Evolutionary conservation across 35 echinoderm and acorn worm species (phyloP), one percentile per base, ranked within the genome.

Genomic region (Ophioderma brevispina): DNA sequence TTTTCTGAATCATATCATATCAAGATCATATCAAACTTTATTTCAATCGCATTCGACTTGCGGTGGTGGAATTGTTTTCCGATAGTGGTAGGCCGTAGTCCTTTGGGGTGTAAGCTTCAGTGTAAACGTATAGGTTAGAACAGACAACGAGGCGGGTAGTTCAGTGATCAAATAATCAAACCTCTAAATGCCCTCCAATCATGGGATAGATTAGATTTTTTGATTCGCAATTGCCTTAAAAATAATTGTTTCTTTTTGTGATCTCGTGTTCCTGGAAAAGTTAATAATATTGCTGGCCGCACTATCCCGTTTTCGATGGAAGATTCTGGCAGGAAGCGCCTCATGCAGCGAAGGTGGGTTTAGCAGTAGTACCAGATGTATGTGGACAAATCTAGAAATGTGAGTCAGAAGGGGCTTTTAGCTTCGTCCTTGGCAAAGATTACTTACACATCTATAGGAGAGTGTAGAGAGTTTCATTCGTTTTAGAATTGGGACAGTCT

Each of bases 241-340:
- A 38, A 84, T 31, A 77, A 84, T 55, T 39, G n/a, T 91, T 11
- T 17, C 28, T 17, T 85, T 84, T 40, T 19, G 18, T 35, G 80
- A 80, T 28, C 5, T 4, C 75, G 82, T 82, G 87, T 89, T 21
- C 89, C 81, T 15, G 81, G 89, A 11, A 36, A 52, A n/a, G 33
- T 64, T 17, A 89, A 89, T 81, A 35, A 38, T 88, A 88, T 88
- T 13, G 86, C 86, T 0, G 84, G 80, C n/a, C 46, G 75, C 76
- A 63, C 46, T 90, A 32, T 82, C 80, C 78, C 55, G 78, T 39
- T 90, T 90, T 64, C 88, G 82, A 35, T 23, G 2, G 25, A 17
- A 1, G 78, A 39, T 90, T 90, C 81, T 4, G 80, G 19, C 41
- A 63, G 35, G 14, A 31, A n/a, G 78, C 88, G 15, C 80, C 88